These are phyloP conservation scores for Capromys pilorides DNA, from an alignment of 2,797 vertebrate species.

Conservation along the genomic window DNA sequence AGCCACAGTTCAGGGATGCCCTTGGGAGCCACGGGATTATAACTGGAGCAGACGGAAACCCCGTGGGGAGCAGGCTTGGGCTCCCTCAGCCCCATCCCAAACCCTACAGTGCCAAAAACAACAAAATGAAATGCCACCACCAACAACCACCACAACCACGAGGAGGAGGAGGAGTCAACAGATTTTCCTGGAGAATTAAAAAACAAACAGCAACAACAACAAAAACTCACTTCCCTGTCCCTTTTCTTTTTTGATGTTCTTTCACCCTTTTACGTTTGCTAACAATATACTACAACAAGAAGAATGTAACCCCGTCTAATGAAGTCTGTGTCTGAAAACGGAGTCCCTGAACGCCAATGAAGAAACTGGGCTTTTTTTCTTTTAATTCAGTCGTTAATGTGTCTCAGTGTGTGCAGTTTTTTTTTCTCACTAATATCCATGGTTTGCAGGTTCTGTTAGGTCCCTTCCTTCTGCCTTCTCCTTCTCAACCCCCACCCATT, in stretches of 20 bases:
- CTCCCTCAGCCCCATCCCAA: conserved; percentile 87
- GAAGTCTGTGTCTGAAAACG: conserved; percentile 81
- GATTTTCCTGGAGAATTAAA: conserved; percentile 85
- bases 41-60: conserved; percentile 87
- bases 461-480: conserved; percentile 67
- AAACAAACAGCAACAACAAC: conserved; percentile 28
- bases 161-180: conserved; percentile 84
- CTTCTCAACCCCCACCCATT: conserved; percentile 69
- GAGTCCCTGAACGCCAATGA: conserved; percentile 85
- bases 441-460: conserved; percentile 85
- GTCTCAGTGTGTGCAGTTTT: conserved; percentile 87
- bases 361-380: conserved; percentile 84
- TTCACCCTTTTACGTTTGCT: conserved; percentile 76
- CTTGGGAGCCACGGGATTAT: conserved; percentile 98
- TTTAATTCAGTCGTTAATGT: conserved; percentile 87
- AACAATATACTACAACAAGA: conserved; percentile 86
- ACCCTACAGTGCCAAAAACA: conserved; percentile 89
- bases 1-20: conserved; percentile 98
- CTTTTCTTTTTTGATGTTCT: conserved; percentile 66
- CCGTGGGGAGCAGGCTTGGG: conserved; percentile 85
- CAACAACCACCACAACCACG: conserved; percentile 74
- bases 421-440: conserved; percentile 87
- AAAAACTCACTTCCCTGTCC: conserved; percentile 81
- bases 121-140: conserved; percentile 80
- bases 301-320: conserved; percentile 81